Conservation (phyloP, 2,797 vertebrate species). For the Apodemus agrarius region DNA sequence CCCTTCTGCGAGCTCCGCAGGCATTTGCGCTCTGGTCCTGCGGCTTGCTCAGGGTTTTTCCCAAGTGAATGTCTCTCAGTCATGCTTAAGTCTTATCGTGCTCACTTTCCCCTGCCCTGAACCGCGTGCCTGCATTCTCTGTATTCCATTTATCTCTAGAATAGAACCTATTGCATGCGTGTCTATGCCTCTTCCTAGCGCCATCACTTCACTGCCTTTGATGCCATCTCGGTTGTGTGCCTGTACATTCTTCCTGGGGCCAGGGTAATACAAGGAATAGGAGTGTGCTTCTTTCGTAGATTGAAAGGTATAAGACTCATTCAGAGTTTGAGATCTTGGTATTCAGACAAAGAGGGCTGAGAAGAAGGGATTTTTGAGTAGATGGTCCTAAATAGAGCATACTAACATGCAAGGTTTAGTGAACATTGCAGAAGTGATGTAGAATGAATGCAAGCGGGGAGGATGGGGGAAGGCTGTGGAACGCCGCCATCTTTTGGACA, state of each 20-base stretch:
- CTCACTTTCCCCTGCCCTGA: background rate
- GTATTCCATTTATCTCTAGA: background rate
- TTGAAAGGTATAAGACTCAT: slow-evolving; percentile 15
- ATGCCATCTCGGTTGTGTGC: background rate
- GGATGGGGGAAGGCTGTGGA: too few species aligned
- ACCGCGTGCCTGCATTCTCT: background rate
- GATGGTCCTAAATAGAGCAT: background rate
- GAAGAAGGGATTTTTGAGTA: background rate
- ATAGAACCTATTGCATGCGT: background rate
- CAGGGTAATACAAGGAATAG: background rate
- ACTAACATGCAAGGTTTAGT: background rate
- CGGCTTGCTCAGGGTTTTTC: background rate
- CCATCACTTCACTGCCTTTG: background rate
- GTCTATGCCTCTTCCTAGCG: background rate
- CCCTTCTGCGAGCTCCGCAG: background rate
- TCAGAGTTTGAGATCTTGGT: slow-evolving; percentile 3
- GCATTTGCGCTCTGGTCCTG: background rate
- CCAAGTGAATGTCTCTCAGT: background rate
- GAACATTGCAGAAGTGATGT: background rate
- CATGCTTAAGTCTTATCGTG: background rate
- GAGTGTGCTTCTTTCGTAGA: background rate
- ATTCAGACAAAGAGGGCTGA: background rate
- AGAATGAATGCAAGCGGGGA: background rate
- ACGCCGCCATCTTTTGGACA: background rate
- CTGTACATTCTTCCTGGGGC: background rate